Conservation (phyloP, 1,140 invertebrate genomes). For the Leptinotarsa undecemlineata region DNA sequence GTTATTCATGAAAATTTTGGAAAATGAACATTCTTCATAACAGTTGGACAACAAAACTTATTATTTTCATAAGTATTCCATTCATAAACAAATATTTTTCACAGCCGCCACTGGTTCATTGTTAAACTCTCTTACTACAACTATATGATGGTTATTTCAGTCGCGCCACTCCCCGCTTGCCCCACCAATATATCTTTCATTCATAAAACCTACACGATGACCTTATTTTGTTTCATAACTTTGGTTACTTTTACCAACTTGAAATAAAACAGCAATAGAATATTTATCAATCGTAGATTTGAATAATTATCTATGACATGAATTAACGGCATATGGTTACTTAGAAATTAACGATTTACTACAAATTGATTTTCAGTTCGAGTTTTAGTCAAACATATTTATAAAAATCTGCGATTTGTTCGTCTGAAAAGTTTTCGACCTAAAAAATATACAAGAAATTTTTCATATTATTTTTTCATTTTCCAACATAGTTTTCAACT, state of each 20-base stretch:
- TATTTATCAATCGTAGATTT: slow-evolving; percentile 21
- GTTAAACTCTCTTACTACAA: slow-evolving; percentile 10
- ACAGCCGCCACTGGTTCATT: slow-evolving; percentile 16
- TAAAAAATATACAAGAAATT: no score
- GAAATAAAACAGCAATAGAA: slow-evolving; percentile 17
- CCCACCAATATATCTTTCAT: slow-evolving; percentile 32
- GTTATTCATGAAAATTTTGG: no score
- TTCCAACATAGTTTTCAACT: no score
- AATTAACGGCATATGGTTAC: not conserved
- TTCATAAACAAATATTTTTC: slow-evolving; percentile 4
- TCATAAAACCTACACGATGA: slow-evolving; percentile 38
- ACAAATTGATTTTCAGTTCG: no score
- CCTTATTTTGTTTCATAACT: slow-evolving; percentile 32
- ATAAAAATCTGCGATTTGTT: no score
- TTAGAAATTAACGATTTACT: not conserved
- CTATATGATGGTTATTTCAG: slow-evolving; percentile 20
- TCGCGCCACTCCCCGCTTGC: slow-evolving; percentile 28
- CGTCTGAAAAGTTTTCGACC: no score
- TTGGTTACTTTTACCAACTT: slow-evolving; percentile 23
- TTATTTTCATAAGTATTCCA: not conserved
- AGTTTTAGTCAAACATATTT: no score
- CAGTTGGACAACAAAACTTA: no score
- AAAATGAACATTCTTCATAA: no score
- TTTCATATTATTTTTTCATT: no score
- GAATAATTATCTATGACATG: not conserved